A percentile compares a stretch with the other conserved stretches of the same genome.
Conservation (phyloP, 2,113 vertebrate species). For the Eudyptes chrysolophus region DNA sequence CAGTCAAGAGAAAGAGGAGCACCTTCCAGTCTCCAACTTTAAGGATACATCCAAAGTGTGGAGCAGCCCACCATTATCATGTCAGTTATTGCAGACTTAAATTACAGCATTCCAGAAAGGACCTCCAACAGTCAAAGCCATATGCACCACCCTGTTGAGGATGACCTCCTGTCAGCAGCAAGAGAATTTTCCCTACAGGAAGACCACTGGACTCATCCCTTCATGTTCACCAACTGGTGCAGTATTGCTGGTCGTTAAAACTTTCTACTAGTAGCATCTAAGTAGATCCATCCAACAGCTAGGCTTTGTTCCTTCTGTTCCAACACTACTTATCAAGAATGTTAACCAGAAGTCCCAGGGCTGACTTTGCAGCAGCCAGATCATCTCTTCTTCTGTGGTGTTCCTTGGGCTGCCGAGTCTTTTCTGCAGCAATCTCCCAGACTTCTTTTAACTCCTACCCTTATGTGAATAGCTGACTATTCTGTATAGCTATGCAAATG, state of each 20-base stretch:
- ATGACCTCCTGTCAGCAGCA: neutral
- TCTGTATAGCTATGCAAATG: neutral
- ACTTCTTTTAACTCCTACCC: neutral
- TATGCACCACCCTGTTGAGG: neutral
- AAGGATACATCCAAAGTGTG: neutral
- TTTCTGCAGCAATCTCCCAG: neutral
- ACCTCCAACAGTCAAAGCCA: neutral
- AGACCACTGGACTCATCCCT: neutral
- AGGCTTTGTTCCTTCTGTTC: neutral
- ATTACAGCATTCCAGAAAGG: neutral
- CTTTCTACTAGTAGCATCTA: neutral
- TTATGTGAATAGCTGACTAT: neutral
- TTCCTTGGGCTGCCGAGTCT: neutral
- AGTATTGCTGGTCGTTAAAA: neutral
- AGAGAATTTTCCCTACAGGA: neutral
- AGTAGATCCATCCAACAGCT: neutral
- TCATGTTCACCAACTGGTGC: neutral
- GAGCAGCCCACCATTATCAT: neutral
- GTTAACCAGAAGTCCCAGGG: neutral
- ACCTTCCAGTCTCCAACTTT: neutral
- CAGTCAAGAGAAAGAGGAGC: neutral
- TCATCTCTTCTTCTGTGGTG: neutral
- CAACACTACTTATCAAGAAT: neutral
- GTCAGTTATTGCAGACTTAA: neutral
- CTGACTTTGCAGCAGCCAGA: neutral